These are phyloP conservation scores for Glyptemys insculpta DNA, from an alignment of 2,797 vertebrate genomes.

Conservation along the genomic window DNA sequence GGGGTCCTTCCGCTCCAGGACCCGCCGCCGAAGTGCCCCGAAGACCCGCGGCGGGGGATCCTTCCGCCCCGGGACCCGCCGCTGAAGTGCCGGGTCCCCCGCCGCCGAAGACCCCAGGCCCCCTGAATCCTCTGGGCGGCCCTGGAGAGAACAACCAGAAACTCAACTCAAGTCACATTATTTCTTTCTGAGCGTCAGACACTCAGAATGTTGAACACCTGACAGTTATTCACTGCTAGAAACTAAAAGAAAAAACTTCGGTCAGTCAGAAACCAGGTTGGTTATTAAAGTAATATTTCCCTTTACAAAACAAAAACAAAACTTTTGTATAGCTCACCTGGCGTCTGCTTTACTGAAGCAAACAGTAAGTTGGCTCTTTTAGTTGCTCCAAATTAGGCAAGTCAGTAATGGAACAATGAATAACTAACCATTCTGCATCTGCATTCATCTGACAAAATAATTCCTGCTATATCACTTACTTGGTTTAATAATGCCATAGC, in stretches of 20 bases:
- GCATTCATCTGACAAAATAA: constrained; percentile 23
- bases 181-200: not conserved
- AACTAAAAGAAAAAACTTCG: constrained; percentile 19
- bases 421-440: constrained; percentile 19
- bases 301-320: not conserved
- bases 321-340: not conserved
- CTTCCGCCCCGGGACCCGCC: no score
- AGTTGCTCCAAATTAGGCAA: constrained; percentile 41
- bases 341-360: not conserved
- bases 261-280: not conserved
- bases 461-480: fast-evolving
- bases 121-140: no score
- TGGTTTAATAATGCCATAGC: not conserved
- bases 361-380: not conserved
- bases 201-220: not conserved
- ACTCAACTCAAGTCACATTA: not conserved
- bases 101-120: no score
- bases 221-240: not conserved
- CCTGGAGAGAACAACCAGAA: not conserved
- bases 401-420: constrained; percentile 20
- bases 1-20: no score
- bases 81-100: no score
- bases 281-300: not conserved
- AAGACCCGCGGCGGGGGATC: no score
- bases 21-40: no score